Evolutionary conservation across 92 coral and sea anemone genomes (phyloP).

Genomic region (Phymanthus crucifer): DNA sequence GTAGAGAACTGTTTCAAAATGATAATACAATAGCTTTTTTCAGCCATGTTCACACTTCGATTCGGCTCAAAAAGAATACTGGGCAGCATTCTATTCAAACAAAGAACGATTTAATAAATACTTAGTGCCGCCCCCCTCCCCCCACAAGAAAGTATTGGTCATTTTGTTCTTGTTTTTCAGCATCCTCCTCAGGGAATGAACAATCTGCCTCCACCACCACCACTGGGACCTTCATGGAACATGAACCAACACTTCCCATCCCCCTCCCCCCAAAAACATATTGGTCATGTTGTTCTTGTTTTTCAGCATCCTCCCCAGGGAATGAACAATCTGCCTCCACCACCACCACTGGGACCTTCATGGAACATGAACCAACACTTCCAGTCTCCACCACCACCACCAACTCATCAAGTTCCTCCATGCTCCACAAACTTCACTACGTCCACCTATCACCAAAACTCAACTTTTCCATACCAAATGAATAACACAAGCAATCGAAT

Average conservation of each 20-base stretch:
- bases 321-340: constrained; percentile 4
- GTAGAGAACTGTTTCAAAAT: too few relatives aligned
- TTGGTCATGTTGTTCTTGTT: not conserved
- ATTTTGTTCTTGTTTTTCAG: not conserved
- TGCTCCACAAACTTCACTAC: not conserved
- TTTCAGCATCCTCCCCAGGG: constrained; percentile 22
- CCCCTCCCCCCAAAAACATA: not conserved
- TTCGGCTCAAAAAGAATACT: too few relatives aligned
- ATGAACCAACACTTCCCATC: too few relatives aligned
- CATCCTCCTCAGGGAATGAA: too few relatives aligned
- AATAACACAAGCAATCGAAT: not conserved
- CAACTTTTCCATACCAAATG: constrained; percentile 1
- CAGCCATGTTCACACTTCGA: too few relatives aligned
- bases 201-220: too few relatives aligned
- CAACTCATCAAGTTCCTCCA: not conserved
- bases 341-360: constrained; percentile 14
- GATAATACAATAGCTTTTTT: too few relatives aligned
- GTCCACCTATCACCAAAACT: not conserved
- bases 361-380: constrained; percentile 5
- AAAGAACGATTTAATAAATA: too few relatives aligned
- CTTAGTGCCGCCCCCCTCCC: not conserved
- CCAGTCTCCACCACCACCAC: not conserved
- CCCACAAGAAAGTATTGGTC: not conserved
- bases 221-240: constrained; percentile 21
- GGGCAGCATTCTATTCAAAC: too few relatives aligned